Evolutionary conservation across 30 jellyfish, hydroid and myxozoan species (phyloP).

Genomic region (Aurelia sp.): DNA sequence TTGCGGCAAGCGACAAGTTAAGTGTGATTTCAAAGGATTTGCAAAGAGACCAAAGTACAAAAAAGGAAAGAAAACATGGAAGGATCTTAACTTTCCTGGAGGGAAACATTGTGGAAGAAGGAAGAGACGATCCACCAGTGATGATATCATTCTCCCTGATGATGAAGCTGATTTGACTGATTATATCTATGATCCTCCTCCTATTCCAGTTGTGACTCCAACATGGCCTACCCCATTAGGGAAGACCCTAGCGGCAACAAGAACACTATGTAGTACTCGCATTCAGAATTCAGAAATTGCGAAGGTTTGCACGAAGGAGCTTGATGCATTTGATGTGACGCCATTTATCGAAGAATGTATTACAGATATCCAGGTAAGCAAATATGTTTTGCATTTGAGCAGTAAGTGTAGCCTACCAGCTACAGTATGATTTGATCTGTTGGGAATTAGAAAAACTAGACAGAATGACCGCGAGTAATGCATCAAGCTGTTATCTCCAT

Average conservation of each 20-base stretch:
- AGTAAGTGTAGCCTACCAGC: too few relatives aligned
- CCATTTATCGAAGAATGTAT: constrained; percentile 77
- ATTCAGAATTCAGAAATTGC: constrained; percentile 62
- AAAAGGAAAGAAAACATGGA: constrained; percentile 62
- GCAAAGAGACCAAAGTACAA: constrained; percentile 76
- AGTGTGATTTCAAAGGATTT: constrained; percentile 77
- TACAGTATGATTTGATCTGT: too few relatives aligned
- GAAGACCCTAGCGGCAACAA: constrained; percentile 63
- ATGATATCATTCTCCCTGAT: constrained; percentile 80
- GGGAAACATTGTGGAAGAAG: constrained; percentile 80
- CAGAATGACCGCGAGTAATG: too few relatives aligned
- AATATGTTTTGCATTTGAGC: too few relatives aligned
- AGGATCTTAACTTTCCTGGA: constrained; percentile 81
- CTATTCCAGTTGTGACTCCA: constrained; percentile 28
- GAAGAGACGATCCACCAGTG: constrained; percentile 60
- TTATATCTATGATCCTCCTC: constrained; percentile 63
- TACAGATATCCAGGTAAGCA: constrained; percentile 77
- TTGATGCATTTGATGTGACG: constrained; percentile 53
- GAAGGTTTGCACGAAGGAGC: constrained; percentile 49
- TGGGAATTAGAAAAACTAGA: too few relatives aligned
- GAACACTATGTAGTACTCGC: constrained; percentile 32
- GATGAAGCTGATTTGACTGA: constrained; percentile 59
- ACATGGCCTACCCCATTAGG: constrained; percentile 82
- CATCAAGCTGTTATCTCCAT: too few relatives aligned
- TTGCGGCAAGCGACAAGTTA: constrained; percentile 77